Conservation (phyloP, 2,888 invertebrate genomes). For the Argyra leucocephala region DNA sequence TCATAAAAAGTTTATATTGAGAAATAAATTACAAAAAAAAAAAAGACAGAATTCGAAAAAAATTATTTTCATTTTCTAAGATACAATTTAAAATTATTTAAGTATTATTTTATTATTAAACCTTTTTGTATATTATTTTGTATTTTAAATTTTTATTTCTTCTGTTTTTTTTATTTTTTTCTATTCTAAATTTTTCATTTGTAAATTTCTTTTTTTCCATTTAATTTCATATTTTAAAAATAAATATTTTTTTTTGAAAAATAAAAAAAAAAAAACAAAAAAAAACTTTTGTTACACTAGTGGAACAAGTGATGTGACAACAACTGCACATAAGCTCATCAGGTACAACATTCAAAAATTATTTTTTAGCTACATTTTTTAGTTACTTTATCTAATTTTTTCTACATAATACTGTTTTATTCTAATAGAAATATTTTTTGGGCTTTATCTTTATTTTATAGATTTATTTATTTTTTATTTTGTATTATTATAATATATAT, state of each 20-base stretch:
- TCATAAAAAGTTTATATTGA: too few relatives aligned
- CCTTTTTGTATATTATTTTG: too few relatives aligned
- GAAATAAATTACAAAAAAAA: too few relatives aligned
- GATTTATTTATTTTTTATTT: neutral
- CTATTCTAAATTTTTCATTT: conserved; percentile 17
- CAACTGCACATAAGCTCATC: conserved; percentile 47
- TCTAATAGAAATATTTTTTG: neutral
- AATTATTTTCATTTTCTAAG: too few relatives aligned
- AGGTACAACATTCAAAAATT: conserved; percentile 37
- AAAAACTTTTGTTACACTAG: conserved; percentile 15
- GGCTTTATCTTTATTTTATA: neutral
- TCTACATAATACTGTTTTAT: too few relatives aligned
- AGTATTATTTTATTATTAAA: too few relatives aligned
- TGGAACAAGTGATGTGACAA: conserved; percentile 38
- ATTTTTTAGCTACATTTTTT: neutral
- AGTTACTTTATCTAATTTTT: neutral
- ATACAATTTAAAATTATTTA: too few relatives aligned
- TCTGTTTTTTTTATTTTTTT: conserved; percentile 19
- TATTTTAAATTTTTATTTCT: conserved; percentile 11
- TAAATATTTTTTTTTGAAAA: conserved; percentile 22
- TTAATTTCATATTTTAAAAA: conserved; percentile 14
- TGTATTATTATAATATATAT: neutral
- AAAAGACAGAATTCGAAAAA: too few relatives aligned
- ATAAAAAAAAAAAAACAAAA: conserved; percentile 13
- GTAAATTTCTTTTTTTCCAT: conserved; percentile 13